Base-by-base conservation (phyloP, 2,113 vertebrate species). In the Chlamydotis undulata region DNA sequence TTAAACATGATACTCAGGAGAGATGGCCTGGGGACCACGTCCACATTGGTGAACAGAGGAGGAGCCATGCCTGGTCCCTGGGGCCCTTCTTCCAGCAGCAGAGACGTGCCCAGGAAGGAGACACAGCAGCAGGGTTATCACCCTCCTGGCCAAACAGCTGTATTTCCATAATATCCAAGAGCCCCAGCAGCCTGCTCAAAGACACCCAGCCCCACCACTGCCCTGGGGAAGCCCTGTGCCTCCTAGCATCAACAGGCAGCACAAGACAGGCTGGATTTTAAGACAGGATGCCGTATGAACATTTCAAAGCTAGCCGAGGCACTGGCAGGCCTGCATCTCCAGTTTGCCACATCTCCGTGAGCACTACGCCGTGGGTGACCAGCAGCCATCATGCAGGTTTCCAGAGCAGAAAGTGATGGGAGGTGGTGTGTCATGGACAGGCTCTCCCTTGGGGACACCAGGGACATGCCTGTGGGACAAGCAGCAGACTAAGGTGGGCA, bases 161-260 rank as follows among this genome's bases (percentile, higher is more conserved):
- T 33, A 21, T 67, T 78, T 53, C 60, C 33, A 12, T 37, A 19
- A 33, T 4, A 33, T 6, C 78, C 26, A 28, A 15, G 28, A 74
- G 22, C 13, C 35, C 45, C 41, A 55, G 33, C 33, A 81, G 70
- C 70, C 39, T 52, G 17, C 69, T 43, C 45, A n/a, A 63, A 77
- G 55, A 5, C 0, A 0, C 5, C 49, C 0, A 0, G 29, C 24
- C 23, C 37, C 61, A 37, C 12, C n/a, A 7, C 29, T 10, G 61
- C 43, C n/a, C n/a, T 45, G 12, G 22, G 29, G 43, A 56, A 65
- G 16, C 15, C n/a, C 18, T 6, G 5, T 17, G 31, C 10, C 31
- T 28, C 59, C 22, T 67, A 60, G 26, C 24, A 82, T 8, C n/a
- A 7, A 18, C 17, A 4, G 15, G 23, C 39, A 70, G 14, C 31